These are phyloP conservation scores for Gobionotothen gibberifrons DNA, from an alignment of 2,797 vertebrate species.

Conservation along the genomic window DNA sequence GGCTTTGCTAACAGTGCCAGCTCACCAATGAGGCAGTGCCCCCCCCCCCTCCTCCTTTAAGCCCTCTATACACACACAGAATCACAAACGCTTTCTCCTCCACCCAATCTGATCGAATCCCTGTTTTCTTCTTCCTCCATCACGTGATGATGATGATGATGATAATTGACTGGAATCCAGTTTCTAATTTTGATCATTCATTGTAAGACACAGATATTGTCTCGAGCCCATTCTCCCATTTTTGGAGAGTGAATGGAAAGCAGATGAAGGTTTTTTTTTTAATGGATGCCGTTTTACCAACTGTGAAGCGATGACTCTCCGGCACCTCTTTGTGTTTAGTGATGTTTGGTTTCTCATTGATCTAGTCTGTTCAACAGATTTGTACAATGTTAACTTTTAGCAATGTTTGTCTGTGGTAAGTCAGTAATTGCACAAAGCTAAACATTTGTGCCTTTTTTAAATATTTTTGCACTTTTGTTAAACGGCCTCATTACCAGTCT, in stretches of 20 bases:
- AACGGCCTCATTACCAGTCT: constrained; percentile 16
- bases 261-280: constrained; percentile 12
- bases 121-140: constrained; percentile 16
- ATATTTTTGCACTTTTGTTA: constrained; percentile 65
- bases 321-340: constrained; percentile 33
- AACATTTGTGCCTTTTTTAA: constrained; percentile 10
- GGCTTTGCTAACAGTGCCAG: constrained; percentile 87
- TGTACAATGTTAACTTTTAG: constrained; percentile 11
- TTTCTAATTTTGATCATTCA: constrained; percentile 63
- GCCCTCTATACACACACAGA: constrained; percentile 43
- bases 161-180: constrained; percentile 82
- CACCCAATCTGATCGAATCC: constrained; percentile 24
- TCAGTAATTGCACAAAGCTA: constrained; percentile 28
- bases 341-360: constrained; percentile 31
- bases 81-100: constrained; percentile 34
- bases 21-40: constrained; percentile 78
- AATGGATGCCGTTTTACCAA: constrained; percentile 26
- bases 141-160: constrained; percentile 33
- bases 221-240: constrained; percentile 56
- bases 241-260: constrained; percentile 63
- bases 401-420: constrained; percentile 29
- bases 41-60: constrained; percentile 14
- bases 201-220: constrained; percentile 50
- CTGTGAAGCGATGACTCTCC: constrained; percentile 53
- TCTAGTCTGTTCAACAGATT: constrained; percentile 30